Evolutionary conservation across 2,888 invertebrate species (phyloP).

Genomic region (Dolomedes plantarius): DNA sequence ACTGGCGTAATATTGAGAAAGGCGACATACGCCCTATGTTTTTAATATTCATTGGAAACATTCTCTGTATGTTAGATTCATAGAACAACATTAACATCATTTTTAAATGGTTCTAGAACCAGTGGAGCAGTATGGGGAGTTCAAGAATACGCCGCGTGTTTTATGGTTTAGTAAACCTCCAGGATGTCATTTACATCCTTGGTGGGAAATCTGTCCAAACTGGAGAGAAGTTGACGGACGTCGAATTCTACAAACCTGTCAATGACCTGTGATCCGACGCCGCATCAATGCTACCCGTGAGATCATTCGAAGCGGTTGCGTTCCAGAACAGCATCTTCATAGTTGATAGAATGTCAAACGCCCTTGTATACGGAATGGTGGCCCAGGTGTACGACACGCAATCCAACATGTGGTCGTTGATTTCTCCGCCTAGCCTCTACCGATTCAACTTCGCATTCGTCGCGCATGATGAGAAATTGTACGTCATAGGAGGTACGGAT

Average conservation of each 20-base stretch:
- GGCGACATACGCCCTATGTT: not conserved
- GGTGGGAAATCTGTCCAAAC: not conserved
- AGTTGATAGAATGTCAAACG: not conserved
- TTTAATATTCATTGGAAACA: not conserved
- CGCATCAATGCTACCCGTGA: constrained; percentile 10
- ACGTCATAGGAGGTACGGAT: too few relatives aligned
- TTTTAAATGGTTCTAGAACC: not conserved
- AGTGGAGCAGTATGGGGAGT: not conserved
- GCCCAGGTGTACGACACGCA: too few relatives aligned
- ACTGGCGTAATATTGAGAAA: constrained; percentile 23
- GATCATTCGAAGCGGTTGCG: not conserved
- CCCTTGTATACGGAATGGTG: not conserved
- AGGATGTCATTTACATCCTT: too few relatives aligned
- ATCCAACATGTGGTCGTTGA: constrained; percentile 8
- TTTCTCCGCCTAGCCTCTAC: constrained; percentile 7
- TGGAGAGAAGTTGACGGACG: not conserved
- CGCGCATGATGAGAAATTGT: too few relatives aligned
- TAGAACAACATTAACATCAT: constrained; percentile 2
- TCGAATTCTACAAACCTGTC: constrained; percentile 20
- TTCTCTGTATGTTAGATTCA: constrained; percentile 35
- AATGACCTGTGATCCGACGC: not conserved
- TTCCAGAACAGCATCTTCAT: constrained; percentile 19
- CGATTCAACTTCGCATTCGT: too few relatives aligned
- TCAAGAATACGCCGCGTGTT: not conserved
- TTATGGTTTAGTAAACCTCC: not conserved